These are phyloP conservation scores for Zhuqinia jingwanae DNA, from an alignment of 2,888 invertebrate genomes.

Conservation along the genomic window DNA sequence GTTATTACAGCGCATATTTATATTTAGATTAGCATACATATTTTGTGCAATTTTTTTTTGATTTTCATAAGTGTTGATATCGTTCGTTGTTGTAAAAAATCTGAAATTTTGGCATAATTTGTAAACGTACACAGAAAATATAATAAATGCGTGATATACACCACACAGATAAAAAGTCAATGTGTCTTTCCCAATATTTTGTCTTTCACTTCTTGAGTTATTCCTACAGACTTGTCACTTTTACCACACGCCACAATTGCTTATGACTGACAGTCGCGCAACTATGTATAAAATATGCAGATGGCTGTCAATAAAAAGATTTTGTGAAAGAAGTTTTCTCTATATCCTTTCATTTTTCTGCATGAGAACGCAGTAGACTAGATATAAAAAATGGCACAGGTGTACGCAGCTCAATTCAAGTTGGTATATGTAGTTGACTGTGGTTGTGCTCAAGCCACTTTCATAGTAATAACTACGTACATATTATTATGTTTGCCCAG, in stretches of 20 bases:
- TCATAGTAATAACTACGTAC: neutral
- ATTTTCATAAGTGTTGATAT: too few relatives aligned
- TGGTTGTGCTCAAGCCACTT: neutral
- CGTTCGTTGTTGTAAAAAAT: too few relatives aligned
- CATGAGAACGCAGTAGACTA: conserved; percentile 22
- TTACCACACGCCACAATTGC: conserved; percentile 5
- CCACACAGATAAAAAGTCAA: too few relatives aligned
- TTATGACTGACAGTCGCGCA: conserved; percentile 40
- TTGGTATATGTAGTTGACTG: neutral
- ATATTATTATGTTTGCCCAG: neutral
- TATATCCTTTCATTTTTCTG: conserved; percentile 29
- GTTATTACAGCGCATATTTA: too few relatives aligned
- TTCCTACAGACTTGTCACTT: too few relatives aligned
- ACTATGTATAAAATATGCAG: conserved; percentile 59
- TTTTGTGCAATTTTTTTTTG: too few relatives aligned
- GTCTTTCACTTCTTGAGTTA: conserved; percentile 26
- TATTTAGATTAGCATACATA: too few relatives aligned
- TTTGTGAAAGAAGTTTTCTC: conserved; percentile 40
- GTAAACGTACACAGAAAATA: too few relatives aligned
- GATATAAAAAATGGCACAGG: conserved; percentile 41
- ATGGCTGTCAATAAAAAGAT: conserved; percentile 56
- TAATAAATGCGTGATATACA: too few relatives aligned
- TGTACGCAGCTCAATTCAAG: conserved; percentile 57
- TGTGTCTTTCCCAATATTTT: too few relatives aligned
- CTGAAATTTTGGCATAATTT: too few relatives aligned